Percentiles rank a stretch among this genome's conserved stretches.
Conservation (phyloP, 2,888 invertebrate genomes). For the Eurytoma adleriae region DNA sequence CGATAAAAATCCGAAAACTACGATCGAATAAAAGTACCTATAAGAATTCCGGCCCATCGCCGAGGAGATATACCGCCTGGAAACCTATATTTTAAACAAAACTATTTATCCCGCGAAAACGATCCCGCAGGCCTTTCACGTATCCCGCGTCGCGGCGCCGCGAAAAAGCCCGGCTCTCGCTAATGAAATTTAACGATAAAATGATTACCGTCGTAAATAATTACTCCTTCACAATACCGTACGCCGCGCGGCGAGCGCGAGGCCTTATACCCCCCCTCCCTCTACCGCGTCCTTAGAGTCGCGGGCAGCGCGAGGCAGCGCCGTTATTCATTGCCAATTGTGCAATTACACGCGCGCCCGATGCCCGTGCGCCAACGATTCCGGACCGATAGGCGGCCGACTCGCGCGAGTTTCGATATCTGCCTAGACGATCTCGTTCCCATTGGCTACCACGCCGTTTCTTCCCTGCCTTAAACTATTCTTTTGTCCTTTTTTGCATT, state of each 20-base stretch:
- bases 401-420: background rate
- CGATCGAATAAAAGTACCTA: background rate
- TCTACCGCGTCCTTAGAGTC: slow-evolving; percentile 30
- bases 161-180: background rate
- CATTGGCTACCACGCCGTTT: slow-evolving; percentile 17
- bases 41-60: slow-evolving; percentile 4
- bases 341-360: slow-evolving; percentile 51
- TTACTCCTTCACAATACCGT: slow-evolving; percentile 41
- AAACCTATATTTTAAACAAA: no score
- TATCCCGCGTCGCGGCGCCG: background rate
- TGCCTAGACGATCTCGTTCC: slow-evolving; percentile 32
- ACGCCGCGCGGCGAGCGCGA: background rate
- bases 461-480: background rate
- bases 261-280: background rate
- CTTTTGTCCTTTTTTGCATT: no score
- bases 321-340: slow-evolving; percentile 54
- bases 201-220: slow-evolving; percentile 51
- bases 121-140: background rate
- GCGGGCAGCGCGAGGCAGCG: slow-evolving; percentile 1
- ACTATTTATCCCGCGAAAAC: no score
- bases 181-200: slow-evolving; percentile 53
- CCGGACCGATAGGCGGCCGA: slow-evolving; percentile 4
- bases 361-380: slow-evolving; percentile 33
- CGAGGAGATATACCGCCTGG: no score
- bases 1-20: no score